Evolutionary conservation across 2,113 vertebrate genomes (phyloP).

Genomic region (Mellivora capensis): DNA sequence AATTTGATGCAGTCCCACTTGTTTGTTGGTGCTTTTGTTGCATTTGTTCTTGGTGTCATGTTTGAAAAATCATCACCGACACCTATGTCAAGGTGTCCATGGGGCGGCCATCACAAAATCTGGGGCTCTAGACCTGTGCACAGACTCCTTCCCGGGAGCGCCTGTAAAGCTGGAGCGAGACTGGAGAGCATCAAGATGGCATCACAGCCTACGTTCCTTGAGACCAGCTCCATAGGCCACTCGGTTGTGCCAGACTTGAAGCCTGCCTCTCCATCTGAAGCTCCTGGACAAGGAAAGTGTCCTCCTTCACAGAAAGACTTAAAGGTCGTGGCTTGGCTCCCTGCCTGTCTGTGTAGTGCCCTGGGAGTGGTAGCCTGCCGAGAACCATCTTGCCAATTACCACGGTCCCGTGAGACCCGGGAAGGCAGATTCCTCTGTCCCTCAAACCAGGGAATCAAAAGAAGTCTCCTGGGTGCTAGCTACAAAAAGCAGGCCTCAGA

Average conservation of each 20-base stretch:
- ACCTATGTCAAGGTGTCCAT: background rate
- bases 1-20: background rate
- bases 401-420: background rate
- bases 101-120: background rate
- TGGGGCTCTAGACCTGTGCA: too few species aligned
- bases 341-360: background rate
- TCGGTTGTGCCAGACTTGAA: background rate
- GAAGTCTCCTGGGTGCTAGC: background rate
- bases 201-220: background rate
- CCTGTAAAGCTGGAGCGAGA: background rate
- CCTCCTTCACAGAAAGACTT: background rate
- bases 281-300: background rate
- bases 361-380: background rate
- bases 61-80: background rate
- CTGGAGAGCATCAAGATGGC: background rate
- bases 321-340: background rate
- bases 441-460: background rate
- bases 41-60: background rate
- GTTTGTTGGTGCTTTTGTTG: background rate
- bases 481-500: background rate
- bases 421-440: background rate
- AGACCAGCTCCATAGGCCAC: background rate
- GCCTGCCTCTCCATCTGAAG: background rate
- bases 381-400: background rate
- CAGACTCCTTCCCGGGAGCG: background rate